phyloP scores from a whole-genome alignment of 2,797 vertebrate species.

The Crossoptilon crossoptilon region DNA sequence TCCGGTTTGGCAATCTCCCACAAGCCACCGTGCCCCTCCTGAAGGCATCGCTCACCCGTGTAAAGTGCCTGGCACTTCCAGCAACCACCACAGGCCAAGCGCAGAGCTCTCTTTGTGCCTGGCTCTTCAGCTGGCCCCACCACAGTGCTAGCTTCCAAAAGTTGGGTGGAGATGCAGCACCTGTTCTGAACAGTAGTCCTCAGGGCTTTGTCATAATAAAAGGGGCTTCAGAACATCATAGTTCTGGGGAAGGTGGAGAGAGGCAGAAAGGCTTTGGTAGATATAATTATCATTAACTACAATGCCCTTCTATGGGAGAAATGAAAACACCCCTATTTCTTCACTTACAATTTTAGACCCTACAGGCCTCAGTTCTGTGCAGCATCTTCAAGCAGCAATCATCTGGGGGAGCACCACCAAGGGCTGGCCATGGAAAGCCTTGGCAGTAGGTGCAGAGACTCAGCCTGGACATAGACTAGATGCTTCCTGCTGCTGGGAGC shows the following conservation, averaged over 20 bases:
- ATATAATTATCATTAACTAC: not conserved
- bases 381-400: not conserved
- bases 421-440: not conserved
- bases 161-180: not conserved
- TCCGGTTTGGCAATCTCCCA: not conserved
- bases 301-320: not conserved
- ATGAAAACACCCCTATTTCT: not conserved
- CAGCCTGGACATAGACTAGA: not conserved
- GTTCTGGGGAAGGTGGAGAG: not conserved
- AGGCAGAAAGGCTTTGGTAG: not conserved
- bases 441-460: not conserved
- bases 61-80: not conserved
- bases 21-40: not conserved
- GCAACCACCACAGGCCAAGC: not conserved
- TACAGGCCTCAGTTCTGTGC: not conserved
- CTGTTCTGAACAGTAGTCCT: not conserved
- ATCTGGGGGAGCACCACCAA: not conserved
- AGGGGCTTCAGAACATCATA: not conserved
- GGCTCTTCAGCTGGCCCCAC: not conserved
- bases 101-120: not conserved
- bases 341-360: not conserved
- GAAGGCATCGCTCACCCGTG: not conserved
- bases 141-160: not conserved
- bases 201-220: not conserved
- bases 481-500: not conserved